Conservation (phyloP, 2,888 invertebrate genomes). For the Microctonus brassicae region DNA sequence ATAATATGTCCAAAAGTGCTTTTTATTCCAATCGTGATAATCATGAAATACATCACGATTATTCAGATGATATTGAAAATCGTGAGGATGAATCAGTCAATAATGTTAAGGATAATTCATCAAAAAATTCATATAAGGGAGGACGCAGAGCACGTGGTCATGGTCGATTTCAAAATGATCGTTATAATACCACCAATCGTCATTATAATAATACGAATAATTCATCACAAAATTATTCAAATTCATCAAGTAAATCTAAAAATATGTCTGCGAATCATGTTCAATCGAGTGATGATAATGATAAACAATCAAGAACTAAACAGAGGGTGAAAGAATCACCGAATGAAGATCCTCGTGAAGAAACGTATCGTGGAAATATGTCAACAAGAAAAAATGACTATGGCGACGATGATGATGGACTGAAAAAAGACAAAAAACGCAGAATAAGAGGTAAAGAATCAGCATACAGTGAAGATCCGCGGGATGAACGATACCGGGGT, state of each 20-base stretch:
- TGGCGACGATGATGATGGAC: not conserved
- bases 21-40: not conserved
- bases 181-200: conserved; percentile 45
- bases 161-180: conserved; percentile 54
- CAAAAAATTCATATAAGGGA: conserved; percentile 24
- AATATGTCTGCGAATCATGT: conserved; percentile 4
- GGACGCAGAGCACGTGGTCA: conserved; percentile 40
- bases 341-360: conserved; percentile 31
- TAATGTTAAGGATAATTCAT: not conserved
- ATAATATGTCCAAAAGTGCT: not conserved
- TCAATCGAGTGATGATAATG: conserved; percentile 1
- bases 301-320: conserved; percentile 38
- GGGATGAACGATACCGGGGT: conserved; percentile 35
- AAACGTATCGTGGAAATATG: conserved; percentile 26
- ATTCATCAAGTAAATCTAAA: not conserved
- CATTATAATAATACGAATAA: conserved; percentile 30
- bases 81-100: not conserved
- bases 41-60: conserved; percentile 9
- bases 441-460: not conserved
- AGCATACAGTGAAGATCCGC: conserved; percentile 31
- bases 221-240: not conserved
- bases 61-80: not conserved
- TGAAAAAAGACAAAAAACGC: conserved; percentile 13
- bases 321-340: not conserved
- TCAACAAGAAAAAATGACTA: not conserved